phyloP scores from a whole-genome alignment of 1,140 invertebrate genomes.

The Ladona fulva region DNA sequence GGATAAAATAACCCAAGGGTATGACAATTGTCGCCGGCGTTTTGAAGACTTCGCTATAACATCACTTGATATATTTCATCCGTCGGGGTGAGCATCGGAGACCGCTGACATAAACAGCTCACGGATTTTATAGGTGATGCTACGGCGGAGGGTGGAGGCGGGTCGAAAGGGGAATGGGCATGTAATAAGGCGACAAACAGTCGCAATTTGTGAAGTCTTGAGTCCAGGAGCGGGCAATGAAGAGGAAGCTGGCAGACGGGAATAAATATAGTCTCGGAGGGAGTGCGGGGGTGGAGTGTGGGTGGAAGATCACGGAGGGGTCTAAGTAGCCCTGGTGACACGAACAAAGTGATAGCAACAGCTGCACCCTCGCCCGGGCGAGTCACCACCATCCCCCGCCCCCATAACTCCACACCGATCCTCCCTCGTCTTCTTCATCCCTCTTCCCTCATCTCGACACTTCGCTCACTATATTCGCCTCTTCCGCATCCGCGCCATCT shows the following conservation, averaged over 20 bases:
- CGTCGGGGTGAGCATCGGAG: no score
- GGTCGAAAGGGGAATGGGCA: neutral
- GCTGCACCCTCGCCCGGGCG: neutral
- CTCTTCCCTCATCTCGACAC: no score
- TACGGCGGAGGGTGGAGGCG: no score
- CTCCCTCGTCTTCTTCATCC: neutral
- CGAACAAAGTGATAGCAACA: slow-evolving; percentile 5
- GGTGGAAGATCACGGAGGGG: neutral
- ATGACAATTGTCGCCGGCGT: no score
- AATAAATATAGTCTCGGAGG: neutral
- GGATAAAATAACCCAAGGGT: no score
- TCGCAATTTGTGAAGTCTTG: neutral
- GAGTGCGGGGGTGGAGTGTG: neutral
- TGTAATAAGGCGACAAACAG: neutral
- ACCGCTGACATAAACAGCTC: no score
- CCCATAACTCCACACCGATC: neutral
- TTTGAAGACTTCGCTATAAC: no score
- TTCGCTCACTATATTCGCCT: no score
- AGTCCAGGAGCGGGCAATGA: neutral
- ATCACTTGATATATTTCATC: no score
- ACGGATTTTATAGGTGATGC: no score
- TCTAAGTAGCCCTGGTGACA: neutral
- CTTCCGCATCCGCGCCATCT: no score
- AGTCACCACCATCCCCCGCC: neutral
- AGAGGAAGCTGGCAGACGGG: neutral